Conservation (phyloP, 2,888 invertebrate species). For the Philhelius pedissequus region DNA sequence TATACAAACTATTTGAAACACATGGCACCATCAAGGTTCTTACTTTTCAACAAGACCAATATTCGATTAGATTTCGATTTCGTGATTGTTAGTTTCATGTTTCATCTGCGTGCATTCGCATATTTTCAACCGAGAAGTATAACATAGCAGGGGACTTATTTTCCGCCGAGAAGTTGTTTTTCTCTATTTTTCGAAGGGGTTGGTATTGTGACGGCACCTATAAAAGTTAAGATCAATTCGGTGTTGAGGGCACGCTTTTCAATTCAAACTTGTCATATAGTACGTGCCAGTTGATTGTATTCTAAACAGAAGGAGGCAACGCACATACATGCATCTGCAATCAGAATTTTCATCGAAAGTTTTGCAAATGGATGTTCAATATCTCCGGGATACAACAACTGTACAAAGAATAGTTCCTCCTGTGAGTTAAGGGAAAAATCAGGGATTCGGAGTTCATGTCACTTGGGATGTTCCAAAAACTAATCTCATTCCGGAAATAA, state of each 20-base stretch:
- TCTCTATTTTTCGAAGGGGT: background rate
- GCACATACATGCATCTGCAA: slow-evolving; percentile 51
- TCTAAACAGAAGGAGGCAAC: background rate
- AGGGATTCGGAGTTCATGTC: slow-evolving; percentile 6
- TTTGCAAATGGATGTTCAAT: slow-evolving; percentile 32
- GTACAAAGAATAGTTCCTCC: background rate
- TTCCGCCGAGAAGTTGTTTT: slow-evolving; percentile 13
- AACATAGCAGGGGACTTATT: background rate
- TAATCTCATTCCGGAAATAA: slow-evolving; percentile 16
- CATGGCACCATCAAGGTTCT: background rate
- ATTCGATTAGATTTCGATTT: slow-evolving; percentile 63
- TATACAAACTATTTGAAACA: background rate
- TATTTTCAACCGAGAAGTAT: slow-evolving; percentile 34
- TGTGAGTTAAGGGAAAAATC: background rate
- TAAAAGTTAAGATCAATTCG: slow-evolving; percentile 21
- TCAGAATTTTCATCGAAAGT: slow-evolving; percentile 45
- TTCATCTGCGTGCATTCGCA: slow-evolving; percentile 59
- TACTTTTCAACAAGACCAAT: slow-evolving; percentile 10
- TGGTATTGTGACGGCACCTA: background rate
- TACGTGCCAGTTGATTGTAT: slow-evolving; percentile 50
- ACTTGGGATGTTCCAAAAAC: slow-evolving; percentile 20
- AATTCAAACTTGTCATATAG: slow-evolving; percentile 59
- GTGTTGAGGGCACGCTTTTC: slow-evolving; percentile 37
- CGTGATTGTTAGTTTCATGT: slow-evolving; percentile 57
- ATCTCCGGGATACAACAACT: background rate